Evolutionary conservation across 2,113 vertebrate genomes (phyloP), one percentile per base, ranked within the genome.

Genomic region (Cephalopterus ornatus): DNA sequence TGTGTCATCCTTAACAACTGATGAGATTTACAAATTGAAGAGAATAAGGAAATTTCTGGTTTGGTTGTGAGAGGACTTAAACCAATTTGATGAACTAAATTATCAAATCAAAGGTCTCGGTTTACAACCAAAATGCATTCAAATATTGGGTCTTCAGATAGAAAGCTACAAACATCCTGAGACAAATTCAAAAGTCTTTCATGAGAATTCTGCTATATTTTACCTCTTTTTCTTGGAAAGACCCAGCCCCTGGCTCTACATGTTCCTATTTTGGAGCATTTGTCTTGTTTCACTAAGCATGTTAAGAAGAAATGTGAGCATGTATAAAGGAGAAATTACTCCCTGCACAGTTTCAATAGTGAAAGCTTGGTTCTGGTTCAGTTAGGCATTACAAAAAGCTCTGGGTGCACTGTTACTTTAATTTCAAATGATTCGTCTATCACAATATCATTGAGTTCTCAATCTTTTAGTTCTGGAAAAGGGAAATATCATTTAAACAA

Each of bases 361-460:
- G 65, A 88, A 95, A 95, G 32, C 42, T 92, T 94, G 55, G 59
- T 90, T 97, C 71, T 70, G 33, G 62, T 87, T 92, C 82, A 93
- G 59, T 83, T 89, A 63, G 73, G 61, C 50, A 79, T 65, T 32
- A 59, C 59, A 94, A 94, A 86, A 91, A 93, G 2, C 53, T 81
- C 83, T 71, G 74, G 33, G 41, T 95, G 53, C 16, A 47, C 77
- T 85, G 67, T 63, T 92, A 58, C 76, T 91, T 92, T 90, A 3
- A 85, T 92, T 92, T 96, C 19, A 82, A 96, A 74, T 41, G 3
- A 84, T 93, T 95, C 96, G 62, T 90, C 66, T 95, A 67, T 79
- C 78, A 88, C 32, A 89, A n/a, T 63, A 75, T 52, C 37, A 88
- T 63, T 67, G 68, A 76, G 21, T 95, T 81, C 56, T 94, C 80